Evolutionary conservation across 2,888 invertebrate species (phyloP), one percentile per base, ranked within the genome.

Genomic region (Gari tellinella): DNA sequence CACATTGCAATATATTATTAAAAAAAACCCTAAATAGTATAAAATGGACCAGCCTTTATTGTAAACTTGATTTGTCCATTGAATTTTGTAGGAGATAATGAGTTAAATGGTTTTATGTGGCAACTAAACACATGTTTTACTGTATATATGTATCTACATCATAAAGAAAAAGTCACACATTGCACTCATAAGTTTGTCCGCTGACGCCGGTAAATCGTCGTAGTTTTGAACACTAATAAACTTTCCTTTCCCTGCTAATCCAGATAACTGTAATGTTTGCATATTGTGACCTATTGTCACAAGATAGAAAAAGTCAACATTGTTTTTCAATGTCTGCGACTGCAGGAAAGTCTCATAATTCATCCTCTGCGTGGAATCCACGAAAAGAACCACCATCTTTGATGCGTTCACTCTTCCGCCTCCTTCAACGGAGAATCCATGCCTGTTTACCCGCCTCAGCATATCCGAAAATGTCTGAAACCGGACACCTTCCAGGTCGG

Each of bases 101-200:
- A 45, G n/a, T 45, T 45, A 45, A 45, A 7, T 45, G n/a, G 5
- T 5, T 17, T 45, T 17, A n/a, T 45, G 40, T 12, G 14, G 10
- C 46, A n/a, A n/a, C n/a, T n/a, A n/a, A n/a, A n/a, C n/a, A n/a
- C n/a, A n/a, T n/a, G n/a, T n/a, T n/a, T n/a, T n/a, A n/a, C n/a
- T n/a, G n/a, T n/a, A n/a, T n/a, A n/a, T n/a, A n/a, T n/a, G n/a
- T 14, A 14, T 19, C 46, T 57, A 57, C 45, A 45, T 43, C 31
- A 45, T 72, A 62, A 74, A 74, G 43, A 78, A 78, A 55, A 61
- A 78, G 40, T 78, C 78, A 57, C 78, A 78, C 64, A 78, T 67
- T 5, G 62, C 69, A 14, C 56, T 62, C 74, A 70, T 73, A 1
- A 78, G 61, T 45, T 60, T 73, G 31, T 67, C 73, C 2, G 73